These are phyloP conservation scores for Pentalonia nigronervosa DNA, from an alignment of 1,140 invertebrate species.

Conservation along the genomic window DNA sequence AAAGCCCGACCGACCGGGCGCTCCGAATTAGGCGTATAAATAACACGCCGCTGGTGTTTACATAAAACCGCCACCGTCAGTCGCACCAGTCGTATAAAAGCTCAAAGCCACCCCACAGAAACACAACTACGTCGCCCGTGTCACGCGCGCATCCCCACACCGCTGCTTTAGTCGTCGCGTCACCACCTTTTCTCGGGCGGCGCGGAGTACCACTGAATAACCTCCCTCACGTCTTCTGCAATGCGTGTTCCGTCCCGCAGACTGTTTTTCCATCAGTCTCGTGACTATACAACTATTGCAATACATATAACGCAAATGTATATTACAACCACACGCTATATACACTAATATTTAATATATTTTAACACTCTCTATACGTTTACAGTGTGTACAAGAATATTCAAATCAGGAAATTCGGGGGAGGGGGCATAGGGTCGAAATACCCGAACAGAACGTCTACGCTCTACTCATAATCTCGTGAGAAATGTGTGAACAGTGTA, in stretches of 20 bases:
- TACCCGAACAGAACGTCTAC: neutral
- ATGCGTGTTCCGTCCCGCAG: neutral
- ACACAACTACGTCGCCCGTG: neutral
- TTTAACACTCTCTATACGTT: too few relatives aligned
- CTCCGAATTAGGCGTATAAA: constrained; percentile 7
- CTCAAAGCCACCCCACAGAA: neutral
- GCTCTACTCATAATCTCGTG: too few relatives aligned
- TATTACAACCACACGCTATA: too few relatives aligned
- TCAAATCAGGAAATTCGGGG: neutral
- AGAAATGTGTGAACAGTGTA: too few relatives aligned
- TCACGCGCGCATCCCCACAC: neutral
- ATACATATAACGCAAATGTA: neutral
- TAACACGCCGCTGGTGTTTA: neutral
- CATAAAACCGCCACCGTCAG: neutral
- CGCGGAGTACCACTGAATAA: neutral
- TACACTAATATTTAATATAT: too few relatives aligned
- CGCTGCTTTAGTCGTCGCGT: neutral
- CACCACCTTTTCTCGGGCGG: neutral
- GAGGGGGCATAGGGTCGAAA: neutral
- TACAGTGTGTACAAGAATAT: neutral
- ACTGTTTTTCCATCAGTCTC: neutral
- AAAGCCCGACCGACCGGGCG: neutral
- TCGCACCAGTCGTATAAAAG: neutral
- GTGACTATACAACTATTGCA: neutral
- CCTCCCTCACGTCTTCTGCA: neutral